phyloP scores from a whole-genome alignment of 2,888 invertebrate genomes.

The Melikaiella ostensackeni region DNA sequence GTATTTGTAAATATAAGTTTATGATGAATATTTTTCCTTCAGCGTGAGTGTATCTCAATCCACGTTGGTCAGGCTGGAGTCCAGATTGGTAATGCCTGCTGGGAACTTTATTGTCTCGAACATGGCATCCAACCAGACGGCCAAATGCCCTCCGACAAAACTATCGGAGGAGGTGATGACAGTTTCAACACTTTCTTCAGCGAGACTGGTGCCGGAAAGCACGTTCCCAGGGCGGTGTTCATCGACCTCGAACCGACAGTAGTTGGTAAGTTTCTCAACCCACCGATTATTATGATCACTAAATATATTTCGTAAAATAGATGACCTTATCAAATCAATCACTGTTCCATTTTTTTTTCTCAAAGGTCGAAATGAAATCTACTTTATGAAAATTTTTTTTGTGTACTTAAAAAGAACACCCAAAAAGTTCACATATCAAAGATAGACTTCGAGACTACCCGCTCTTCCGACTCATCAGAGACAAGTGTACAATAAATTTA shows the following conservation, averaged over 20 bases:
- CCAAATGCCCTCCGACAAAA: constrained; percentile 96
- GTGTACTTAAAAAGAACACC: too few relatives aligned
- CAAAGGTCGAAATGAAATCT: too few relatives aligned
- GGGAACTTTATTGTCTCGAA: constrained; percentile 92
- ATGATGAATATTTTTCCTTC: constrained; percentile 64
- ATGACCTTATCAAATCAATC: not conserved
- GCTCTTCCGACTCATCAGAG: too few relatives aligned
- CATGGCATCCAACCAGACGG: constrained; percentile 96
- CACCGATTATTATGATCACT: too few relatives aligned
- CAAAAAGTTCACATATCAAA: too few relatives aligned
- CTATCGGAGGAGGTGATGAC: constrained; percentile 93
- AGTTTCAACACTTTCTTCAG: constrained; percentile 97
- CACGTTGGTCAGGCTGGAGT: constrained; percentile 91
- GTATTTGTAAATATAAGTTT: not conserved
- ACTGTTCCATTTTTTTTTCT: too few relatives aligned
- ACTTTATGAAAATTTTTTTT: too few relatives aligned
- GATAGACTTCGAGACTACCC: too few relatives aligned
- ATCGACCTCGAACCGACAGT: constrained; percentile 98
- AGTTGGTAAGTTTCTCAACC: constrained; percentile 81
- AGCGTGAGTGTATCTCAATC: constrained; percentile 89
- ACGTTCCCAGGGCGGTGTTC: constrained; percentile 96
- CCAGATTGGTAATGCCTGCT: constrained; percentile 94
- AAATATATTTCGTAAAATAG: not conserved
- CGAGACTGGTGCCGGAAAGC: constrained; percentile 97
- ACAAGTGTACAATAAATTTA: too few relatives aligned